These are phyloP conservation scores for Apus apus DNA, from an alignment of 2,113 vertebrate species.

Conservation along the genomic window DNA sequence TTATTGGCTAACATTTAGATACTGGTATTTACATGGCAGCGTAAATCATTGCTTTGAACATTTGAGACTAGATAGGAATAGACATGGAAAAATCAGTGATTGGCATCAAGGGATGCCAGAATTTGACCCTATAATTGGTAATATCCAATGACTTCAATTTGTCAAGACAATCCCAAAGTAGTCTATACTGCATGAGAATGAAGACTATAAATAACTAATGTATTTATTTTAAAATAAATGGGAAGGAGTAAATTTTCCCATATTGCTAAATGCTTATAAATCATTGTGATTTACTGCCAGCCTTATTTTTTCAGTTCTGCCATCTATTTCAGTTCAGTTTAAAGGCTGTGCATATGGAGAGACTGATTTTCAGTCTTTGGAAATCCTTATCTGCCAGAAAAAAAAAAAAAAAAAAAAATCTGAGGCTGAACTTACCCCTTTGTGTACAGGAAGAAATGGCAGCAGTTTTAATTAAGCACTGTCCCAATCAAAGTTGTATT, in stretches of 20 bases:
- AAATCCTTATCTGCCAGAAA: neutral
- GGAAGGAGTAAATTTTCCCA: neutral
- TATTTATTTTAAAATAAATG: conserved; percentile 31
- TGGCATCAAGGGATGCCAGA: neutral
- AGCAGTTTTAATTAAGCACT: neutral
- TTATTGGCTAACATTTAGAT: conserved; percentile 8
- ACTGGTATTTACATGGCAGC: neutral
- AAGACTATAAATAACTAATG: conserved; percentile 35
- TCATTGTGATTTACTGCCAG: conserved; percentile 32
- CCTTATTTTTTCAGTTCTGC: conserved; percentile 45
- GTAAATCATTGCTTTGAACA: neutral
- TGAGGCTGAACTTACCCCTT: neutral
- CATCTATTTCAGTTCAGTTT: conserved; percentile 25
- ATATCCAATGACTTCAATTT: conserved; percentile 1
- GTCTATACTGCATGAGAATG: neutral
- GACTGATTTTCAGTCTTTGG: conserved; percentile 22
- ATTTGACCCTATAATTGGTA: conserved; percentile 21
- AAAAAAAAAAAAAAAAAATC: neutral
- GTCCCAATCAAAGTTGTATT: neutral
- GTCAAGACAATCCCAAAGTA: conserved; percentile 14
- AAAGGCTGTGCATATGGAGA: neutral
- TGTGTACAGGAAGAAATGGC: neutral
- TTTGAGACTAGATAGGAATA: neutral
- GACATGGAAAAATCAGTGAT: neutral
- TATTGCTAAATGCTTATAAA: conserved; percentile 26